These are phyloP conservation scores for Zaprionus gabonicus DNA, from an alignment of 1,140 invertebrate species.

Conservation along the genomic window DNA sequence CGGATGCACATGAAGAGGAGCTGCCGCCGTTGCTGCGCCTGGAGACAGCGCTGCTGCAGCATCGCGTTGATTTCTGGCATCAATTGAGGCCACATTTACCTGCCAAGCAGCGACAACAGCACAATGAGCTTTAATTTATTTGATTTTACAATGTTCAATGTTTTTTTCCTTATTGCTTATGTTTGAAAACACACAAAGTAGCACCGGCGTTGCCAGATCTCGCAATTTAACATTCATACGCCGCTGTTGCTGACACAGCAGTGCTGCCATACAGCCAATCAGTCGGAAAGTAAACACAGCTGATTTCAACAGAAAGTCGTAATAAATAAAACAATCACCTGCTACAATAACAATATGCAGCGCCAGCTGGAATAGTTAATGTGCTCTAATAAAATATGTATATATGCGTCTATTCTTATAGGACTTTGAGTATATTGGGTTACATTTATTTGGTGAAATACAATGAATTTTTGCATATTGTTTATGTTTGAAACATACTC, in stretches of 20 bases:
- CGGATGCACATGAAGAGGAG: constrained; percentile 39
- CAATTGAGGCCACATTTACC: constrained; percentile 66
- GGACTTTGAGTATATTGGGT: too few species aligned
- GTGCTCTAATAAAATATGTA: not conserved
- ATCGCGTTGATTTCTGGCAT: constrained; percentile 71
- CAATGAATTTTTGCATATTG: too few species aligned
- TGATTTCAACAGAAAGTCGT: not conserved
- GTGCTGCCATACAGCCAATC: not conserved
- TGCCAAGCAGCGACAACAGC: constrained; percentile 37
- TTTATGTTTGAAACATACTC: too few species aligned
- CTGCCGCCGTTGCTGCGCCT: constrained; percentile 45
- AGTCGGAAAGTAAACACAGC: not conserved
- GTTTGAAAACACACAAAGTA: constrained; percentile 9
- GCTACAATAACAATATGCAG: not conserved
- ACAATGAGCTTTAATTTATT: constrained; percentile 46
- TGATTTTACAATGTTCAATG: not conserved
- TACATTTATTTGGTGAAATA: too few species aligned
- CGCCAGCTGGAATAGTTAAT: not conserved
- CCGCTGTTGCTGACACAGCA: not conserved
- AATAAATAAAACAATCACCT: not conserved
- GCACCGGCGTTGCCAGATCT: constrained; percentile 17
- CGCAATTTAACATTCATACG: not conserved
- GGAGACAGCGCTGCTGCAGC: constrained; percentile 63
- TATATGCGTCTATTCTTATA: not conserved
- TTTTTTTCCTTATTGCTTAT: not conserved